Conservation (phyloP, 2,888 invertebrate species). For the Drosophila buzzatii region DNA sequence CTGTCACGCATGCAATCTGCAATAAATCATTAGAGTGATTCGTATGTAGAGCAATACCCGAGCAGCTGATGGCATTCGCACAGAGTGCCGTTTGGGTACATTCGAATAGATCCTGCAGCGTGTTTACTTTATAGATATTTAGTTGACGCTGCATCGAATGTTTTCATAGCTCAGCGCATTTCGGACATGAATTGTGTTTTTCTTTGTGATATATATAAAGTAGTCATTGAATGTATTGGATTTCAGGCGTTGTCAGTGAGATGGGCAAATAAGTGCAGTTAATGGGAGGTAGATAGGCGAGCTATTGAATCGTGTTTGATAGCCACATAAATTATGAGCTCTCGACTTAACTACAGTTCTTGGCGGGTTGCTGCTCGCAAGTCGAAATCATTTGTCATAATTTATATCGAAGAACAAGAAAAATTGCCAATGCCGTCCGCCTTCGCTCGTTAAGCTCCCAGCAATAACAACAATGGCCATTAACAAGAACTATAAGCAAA, state of each 20-base stretch:
- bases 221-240: neutral
- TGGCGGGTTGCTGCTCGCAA: constrained; percentile 45
- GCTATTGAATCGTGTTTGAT: neutral
- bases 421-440: constrained; percentile 36
- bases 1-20: constrained; percentile 3
- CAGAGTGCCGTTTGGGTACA: neutral
- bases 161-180: constrained; percentile 12
- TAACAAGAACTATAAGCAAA: constrained; percentile 26
- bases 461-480: constrained; percentile 38
- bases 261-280: constrained; percentile 26
- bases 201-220: constrained; percentile 9
- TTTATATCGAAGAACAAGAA: constrained; percentile 35
- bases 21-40: constrained; percentile 12
- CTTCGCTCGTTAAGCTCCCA: constrained; percentile 56
- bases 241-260: constrained; percentile 14
- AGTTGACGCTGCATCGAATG: constrained; percentile 23
- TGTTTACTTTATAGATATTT: constrained; percentile 40
- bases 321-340: constrained; percentile 42
- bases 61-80: constrained; percentile 10
- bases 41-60: neutral
- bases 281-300: neutral
- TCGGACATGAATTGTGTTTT: constrained; percentile 13
- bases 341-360: constrained; percentile 37
- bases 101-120: constrained; percentile 1
- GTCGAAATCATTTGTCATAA: constrained; percentile 73